Conservation (phyloP, 2,888 invertebrate species). For the Scaeva pyrastri region DNA sequence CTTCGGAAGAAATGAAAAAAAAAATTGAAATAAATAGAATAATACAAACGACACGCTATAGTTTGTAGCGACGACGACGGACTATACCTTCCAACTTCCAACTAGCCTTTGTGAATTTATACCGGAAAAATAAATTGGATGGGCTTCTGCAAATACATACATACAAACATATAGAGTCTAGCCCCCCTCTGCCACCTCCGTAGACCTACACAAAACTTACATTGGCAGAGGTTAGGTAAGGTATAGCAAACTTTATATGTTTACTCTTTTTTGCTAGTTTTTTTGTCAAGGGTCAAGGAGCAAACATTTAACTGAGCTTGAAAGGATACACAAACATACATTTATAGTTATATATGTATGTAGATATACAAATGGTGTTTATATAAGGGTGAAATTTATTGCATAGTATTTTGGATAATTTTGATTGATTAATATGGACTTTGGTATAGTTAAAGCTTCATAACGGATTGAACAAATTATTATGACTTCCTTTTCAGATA, state of each 20-base stretch:
- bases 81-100: constrained; percentile 1
- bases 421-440: constrained; percentile 30
- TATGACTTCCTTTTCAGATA: not conserved
- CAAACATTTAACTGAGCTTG: constrained; percentile 3
- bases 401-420: not conserved
- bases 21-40: constrained; percentile 39
- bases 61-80: not conserved
- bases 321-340: not conserved
- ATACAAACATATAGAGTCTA: not conserved
- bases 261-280: not conserved
- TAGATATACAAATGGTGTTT: not conserved
- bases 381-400: not conserved
- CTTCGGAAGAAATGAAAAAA: not conserved
- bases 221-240: not conserved
- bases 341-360: too few relatives aligned
- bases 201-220: not conserved
- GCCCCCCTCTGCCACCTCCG: too few relatives aligned
- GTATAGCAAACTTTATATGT: not conserved
- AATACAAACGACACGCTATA: constrained; percentile 12
- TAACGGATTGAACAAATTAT: constrained; percentile 5
- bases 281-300: constrained; percentile 29
- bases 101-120: constrained; percentile 36
- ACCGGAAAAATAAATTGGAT: constrained; percentile 53
- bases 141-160: constrained; percentile 24
- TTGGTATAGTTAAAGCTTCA: not conserved